Conservation (phyloP, 2,888 invertebrate species). For the Andrena marginata region DNA sequence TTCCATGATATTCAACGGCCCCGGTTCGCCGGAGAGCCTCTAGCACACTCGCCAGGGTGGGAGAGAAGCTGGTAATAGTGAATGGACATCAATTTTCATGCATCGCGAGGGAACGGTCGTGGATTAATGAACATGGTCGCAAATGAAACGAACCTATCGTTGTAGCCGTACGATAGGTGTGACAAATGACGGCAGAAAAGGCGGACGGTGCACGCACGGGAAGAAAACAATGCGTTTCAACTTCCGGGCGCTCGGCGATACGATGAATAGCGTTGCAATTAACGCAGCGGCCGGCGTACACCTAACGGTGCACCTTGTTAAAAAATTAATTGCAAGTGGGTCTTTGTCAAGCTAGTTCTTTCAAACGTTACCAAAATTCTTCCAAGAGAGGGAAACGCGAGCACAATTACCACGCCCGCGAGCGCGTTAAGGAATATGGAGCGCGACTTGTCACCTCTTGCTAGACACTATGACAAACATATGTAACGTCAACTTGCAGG, state of each 20-base stretch:
- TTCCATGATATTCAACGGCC: not conserved
- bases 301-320: slow-evolving; percentile 16
- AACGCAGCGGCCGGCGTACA: slow-evolving; percentile 20
- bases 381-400: not conserved
- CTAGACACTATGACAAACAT: not conserved
- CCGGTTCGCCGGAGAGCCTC: not conserved
- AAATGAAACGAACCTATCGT: slow-evolving; percentile 68
- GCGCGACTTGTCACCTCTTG: not conserved
- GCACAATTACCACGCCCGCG: not conserved
- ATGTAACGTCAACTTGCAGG: not conserved
- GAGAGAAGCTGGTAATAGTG: slow-evolving; percentile 11
- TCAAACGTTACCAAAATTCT: not conserved
- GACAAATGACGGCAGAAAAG: slow-evolving; percentile 64
- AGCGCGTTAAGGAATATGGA: not conserved
- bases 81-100: slow-evolving; percentile 57
- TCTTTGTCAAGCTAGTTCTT: not conserved
- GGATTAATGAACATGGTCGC: slow-evolving; percentile 67
- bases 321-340: slow-evolving; percentile 40
- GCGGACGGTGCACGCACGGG: slow-evolving; percentile 43
- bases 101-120: slow-evolving; percentile 28
- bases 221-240: slow-evolving; percentile 53
- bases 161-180: slow-evolving; percentile 60
- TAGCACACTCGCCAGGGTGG: not conserved
- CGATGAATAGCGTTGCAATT: slow-evolving; percentile 49
- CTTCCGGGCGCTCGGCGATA: slow-evolving; percentile 22